These are phyloP conservation scores for Mobula birostris DNA, from an alignment of 2,113 vertebrate genomes.

Conservation along the genomic window DNA sequence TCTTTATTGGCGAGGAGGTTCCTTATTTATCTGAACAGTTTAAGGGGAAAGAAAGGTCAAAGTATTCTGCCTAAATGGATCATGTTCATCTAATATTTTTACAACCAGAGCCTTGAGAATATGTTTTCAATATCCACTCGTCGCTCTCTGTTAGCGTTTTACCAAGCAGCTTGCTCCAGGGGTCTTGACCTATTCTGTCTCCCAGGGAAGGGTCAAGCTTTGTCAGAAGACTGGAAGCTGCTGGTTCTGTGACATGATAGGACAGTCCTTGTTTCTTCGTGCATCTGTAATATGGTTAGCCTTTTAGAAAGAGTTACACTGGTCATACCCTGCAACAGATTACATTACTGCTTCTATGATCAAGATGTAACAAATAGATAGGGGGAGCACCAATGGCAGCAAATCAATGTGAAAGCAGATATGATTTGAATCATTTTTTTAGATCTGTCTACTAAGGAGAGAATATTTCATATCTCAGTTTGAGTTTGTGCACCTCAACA, in stretches of 20 bases:
- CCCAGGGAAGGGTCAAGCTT: constrained; percentile 63
- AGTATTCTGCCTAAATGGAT: constrained; percentile 51
- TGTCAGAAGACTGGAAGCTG: constrained; percentile 55
- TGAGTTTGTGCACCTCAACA: constrained; percentile 43
- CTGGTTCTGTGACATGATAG: constrained; percentile 43
- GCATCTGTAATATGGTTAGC: constrained; percentile 62
- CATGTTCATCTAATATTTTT: constrained; percentile 60
- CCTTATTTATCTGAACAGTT: constrained; percentile 34
- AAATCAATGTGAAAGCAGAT: constrained; percentile 66
- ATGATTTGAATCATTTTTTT: constrained; percentile 51
- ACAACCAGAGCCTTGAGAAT: constrained; percentile 67
- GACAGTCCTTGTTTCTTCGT: constrained; percentile 39
- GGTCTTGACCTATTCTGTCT: constrained; percentile 75
- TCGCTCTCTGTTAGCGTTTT: constrained; percentile 75
- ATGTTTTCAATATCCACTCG: constrained; percentile 89
- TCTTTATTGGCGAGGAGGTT: background rate
- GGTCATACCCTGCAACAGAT: constrained; percentile 48
- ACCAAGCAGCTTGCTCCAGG: constrained; percentile 64
- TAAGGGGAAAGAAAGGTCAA: constrained; percentile 55
- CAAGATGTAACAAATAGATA: constrained; percentile 58
- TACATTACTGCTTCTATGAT: constrained; percentile 59
- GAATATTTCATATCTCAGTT: constrained; percentile 51
- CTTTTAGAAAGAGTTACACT: constrained; percentile 46
- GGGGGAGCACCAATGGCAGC: constrained; percentile 50
- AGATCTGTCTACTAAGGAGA: constrained; percentile 44